phyloP scores from a whole-genome alignment of 2,888 invertebrate genomes.

The Apamea monoglypha region DNA sequence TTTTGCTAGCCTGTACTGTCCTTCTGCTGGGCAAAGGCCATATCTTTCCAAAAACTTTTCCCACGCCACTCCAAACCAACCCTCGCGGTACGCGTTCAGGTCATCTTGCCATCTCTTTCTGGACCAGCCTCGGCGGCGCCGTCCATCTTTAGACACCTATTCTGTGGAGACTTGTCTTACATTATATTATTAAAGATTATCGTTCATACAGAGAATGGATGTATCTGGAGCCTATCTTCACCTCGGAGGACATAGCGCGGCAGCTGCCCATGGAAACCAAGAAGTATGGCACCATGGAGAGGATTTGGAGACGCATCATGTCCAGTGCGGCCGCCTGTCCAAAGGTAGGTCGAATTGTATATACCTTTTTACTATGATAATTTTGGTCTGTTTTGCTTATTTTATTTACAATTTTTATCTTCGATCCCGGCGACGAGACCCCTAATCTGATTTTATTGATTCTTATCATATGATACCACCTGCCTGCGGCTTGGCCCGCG shows the following conservation, averaged over 20 bases:
- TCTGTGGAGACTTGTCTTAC: background rate
- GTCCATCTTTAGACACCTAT: background rate
- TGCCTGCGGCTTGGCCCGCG: no score
- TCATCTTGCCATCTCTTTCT: background rate
- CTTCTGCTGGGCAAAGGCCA: background rate
- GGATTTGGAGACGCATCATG: slow-evolving; percentile 95
- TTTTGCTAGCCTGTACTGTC: no score
- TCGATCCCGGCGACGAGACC: background rate
- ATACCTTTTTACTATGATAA: background rate
- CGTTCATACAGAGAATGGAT: slow-evolving; percentile 93
- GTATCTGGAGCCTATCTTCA: slow-evolving; percentile 95
- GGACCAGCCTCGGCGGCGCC: background rate
- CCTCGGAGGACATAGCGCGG: slow-evolving; percentile 94
- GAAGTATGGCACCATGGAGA: slow-evolving; percentile 94
- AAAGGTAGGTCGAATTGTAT: slow-evolving; percentile 81
- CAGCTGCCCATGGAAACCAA: slow-evolving; percentile 95
- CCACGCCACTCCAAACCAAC: background rate
- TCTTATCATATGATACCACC: background rate
- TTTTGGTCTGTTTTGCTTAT: background rate
- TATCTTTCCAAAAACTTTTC: background rate
- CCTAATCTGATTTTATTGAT: background rate
- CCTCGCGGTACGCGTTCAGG: background rate
- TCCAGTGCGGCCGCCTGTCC: slow-evolving; percentile 92
- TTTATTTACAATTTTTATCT: background rate
- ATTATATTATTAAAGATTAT: background rate